Conservation (phyloP, 2,113 vertebrate genomes). For the Catagonus wagneri region DNA sequence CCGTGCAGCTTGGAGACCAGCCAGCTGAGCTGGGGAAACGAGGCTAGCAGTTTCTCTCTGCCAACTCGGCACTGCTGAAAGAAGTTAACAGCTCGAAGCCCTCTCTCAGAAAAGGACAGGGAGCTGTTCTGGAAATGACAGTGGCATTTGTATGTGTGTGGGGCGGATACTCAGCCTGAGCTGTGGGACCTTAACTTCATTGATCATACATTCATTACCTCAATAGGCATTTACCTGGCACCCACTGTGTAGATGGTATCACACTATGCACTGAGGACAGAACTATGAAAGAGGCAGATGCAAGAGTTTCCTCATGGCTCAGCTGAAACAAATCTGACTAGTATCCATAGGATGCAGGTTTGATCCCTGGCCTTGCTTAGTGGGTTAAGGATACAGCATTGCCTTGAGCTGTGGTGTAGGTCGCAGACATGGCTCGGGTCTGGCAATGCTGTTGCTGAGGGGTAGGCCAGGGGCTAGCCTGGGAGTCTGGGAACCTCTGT, state of each 20-base stretch:
- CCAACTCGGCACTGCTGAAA: conserved; percentile 43
- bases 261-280: background rate
- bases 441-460: too few relatives aligned
- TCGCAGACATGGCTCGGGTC: too few relatives aligned
- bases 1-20: conserved; percentile 17
- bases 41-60: conserved; percentile 28
- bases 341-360: too few relatives aligned
- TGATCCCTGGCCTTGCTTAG: too few relatives aligned
- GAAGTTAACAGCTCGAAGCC: background rate
- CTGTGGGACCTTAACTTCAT: background rate
- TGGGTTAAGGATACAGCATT: too few relatives aligned
- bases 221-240: background rate
- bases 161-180: background rate
- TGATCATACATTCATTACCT: background rate
- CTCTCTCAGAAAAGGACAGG: conserved; percentile 3
- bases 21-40: conserved; percentile 50
- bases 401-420: too few relatives aligned
- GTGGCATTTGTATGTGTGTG: background rate
- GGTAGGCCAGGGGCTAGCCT: too few relatives aligned
- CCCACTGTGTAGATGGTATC: background rate
- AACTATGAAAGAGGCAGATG: background rate
- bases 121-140: background rate
- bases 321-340: too few relatives aligned
- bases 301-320: background rate
- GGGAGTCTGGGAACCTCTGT: too few relatives aligned